Evolutionary conservation across 2,797 vertebrate species (phyloP).

Genomic region (Pangasius larnaudii): DNA sequence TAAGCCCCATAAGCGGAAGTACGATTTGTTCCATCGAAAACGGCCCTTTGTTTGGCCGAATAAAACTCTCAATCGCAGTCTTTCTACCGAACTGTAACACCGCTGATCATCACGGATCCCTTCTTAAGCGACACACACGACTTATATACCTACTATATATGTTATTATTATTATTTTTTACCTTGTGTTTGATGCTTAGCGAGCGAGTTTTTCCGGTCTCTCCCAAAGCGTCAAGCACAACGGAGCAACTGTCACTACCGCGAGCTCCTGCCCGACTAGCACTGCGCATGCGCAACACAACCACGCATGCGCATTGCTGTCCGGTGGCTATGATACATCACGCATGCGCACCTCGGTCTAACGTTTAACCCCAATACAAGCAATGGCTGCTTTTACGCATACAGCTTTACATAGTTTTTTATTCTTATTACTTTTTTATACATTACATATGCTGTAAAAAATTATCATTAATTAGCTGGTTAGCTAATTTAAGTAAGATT

Average conservation of each 20-base stretch:
- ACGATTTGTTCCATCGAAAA: conserved; percentile 19
- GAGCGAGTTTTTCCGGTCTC: conserved; percentile 41
- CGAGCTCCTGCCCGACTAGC: not conserved
- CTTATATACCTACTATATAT: not conserved
- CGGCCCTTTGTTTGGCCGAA: conserved; percentile 13
- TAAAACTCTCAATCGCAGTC: conserved; percentile 8
- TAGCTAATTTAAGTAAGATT: not conserved
- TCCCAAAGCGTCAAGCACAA: conserved; percentile 29
- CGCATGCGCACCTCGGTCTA: not conserved
- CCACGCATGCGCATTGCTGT: not conserved
- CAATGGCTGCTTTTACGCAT: not conserved
- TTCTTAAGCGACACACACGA: not conserved
- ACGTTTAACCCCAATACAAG: too few relatives aligned
- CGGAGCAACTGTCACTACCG: conserved; percentile 20
- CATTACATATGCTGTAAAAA: not conserved
- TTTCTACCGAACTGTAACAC: not conserved
- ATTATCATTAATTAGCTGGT: not conserved
- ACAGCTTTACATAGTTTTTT: too few relatives aligned
- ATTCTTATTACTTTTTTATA: not conserved
- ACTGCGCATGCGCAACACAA: conserved; percentile 1
- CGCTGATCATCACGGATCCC: not conserved
- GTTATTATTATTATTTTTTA: not conserved
- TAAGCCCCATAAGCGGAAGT: conserved; percentile 50
- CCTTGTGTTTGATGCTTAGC: conserved; percentile 34
- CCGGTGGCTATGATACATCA: not conserved